These are phyloP conservation scores for Radopholus similis DNA, from an alignment of 1,140 invertebrate species.

Conservation along the genomic window DNA sequence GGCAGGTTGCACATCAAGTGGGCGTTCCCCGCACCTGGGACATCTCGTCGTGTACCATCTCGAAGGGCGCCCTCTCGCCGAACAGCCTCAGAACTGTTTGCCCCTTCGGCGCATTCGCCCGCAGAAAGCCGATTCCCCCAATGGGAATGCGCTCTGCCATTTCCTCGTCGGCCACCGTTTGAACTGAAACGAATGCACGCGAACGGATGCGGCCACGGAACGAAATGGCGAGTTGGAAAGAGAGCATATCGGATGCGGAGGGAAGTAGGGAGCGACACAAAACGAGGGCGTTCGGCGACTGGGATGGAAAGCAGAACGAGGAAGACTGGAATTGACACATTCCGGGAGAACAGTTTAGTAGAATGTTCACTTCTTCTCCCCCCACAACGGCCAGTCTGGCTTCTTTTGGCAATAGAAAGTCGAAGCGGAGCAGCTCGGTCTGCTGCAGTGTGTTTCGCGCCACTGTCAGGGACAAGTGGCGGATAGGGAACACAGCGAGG, in stretches of 20 bases:
- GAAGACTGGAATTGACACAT: neutral
- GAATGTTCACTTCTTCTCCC: neutral
- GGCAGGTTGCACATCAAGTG: neutral
- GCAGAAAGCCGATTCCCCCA: neutral
- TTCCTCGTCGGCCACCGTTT: neutral
- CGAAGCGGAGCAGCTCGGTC: neutral
- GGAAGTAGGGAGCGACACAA: neutral
- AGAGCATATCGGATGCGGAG: neutral
- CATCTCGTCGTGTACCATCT: neutral
- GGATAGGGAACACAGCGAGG: neutral
- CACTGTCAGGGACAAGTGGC: neutral
- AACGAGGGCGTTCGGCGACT: neutral
- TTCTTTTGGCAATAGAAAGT: neutral
- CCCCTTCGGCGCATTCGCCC: neutral
- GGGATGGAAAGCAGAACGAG: neutral
- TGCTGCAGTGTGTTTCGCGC: neutral
- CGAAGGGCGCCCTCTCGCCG: neutral
- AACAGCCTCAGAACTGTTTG: neutral
- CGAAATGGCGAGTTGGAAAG: neutral
- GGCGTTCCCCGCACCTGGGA: neutral
- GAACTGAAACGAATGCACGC: neutral
- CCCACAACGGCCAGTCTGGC: neutral
- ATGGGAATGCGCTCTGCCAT: neutral
- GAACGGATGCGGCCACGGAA: neutral
- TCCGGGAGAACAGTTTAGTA: neutral